Conservation (phyloP, 2,888 invertebrate species). For the Drosophila kokeensis region DNA sequence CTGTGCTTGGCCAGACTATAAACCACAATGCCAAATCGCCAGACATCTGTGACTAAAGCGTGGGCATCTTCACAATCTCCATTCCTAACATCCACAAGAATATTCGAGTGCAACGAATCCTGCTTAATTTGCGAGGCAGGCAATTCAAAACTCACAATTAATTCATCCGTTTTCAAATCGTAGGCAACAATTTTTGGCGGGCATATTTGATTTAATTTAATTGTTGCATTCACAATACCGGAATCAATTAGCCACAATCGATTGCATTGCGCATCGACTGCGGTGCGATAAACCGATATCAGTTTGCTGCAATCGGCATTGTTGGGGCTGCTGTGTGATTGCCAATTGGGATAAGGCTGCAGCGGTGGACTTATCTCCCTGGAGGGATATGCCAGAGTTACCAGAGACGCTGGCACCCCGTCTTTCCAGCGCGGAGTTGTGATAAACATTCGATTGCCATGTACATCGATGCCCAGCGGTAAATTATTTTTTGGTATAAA, state of each 20-base stretch:
- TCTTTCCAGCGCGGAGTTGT: conserved; percentile 91
- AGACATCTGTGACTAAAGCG: conserved; percentile 89
- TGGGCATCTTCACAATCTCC: conserved; percentile 86
- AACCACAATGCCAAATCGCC: conserved; percentile 86
- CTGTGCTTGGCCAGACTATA: conserved; percentile 81
- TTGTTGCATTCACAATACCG: conserved; percentile 90
- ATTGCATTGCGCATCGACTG: conserved; percentile 89
- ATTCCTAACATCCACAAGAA: conserved; percentile 87
- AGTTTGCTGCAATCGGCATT: conserved; percentile 88
- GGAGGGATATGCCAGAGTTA: conserved; percentile 88
- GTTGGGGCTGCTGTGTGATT: conserved; percentile 81
- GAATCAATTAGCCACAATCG: conserved; percentile 93
- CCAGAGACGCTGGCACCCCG: conserved; percentile 91
- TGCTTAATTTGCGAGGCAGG: conserved; percentile 88
- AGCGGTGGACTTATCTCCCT: conserved; percentile 88
- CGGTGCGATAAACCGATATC: conserved; percentile 91
- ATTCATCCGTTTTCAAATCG: conserved; percentile 88
- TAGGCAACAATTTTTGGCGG: conserved; percentile 91
- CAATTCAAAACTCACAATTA: conserved; percentile 88
- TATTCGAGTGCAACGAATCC: conserved; percentile 87
- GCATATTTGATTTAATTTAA: conserved; percentile 89
- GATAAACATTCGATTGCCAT: conserved; percentile 89
- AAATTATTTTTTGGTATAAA: conserved; percentile 90
- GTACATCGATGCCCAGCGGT: conserved; percentile 90
- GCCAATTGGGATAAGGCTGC: conserved; percentile 91